A percentile compares a stretch with the other conserved stretches of the same genome.
These are phyloP conservation scores for Isotomurus palustris DNA, from an alignment of 2,888 invertebrate species.

Conservation along the genomic window DNA sequence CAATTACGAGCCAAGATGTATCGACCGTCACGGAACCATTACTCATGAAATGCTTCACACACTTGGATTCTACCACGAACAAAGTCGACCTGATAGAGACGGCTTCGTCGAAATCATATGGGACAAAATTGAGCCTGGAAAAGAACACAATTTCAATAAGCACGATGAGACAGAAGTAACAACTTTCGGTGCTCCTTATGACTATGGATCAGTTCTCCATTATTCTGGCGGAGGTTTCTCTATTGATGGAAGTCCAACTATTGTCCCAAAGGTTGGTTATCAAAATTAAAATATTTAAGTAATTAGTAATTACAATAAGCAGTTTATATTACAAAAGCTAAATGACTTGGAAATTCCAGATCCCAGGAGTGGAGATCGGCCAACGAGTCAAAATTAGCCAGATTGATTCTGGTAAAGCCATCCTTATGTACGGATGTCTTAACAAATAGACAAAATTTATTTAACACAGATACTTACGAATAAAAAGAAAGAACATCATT, in stretches of 20 bases:
- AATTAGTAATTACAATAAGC: background rate
- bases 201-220: slow-evolving; percentile 70
- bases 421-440: slow-evolving; percentile 44
- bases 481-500: too few species aligned
- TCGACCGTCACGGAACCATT: slow-evolving; percentile 41
- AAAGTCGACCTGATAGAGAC: slow-evolving; percentile 51
- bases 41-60: slow-evolving; percentile 52
- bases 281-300: background rate
- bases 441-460: background rate
- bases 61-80: slow-evolving; percentile 52
- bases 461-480: too few species aligned
- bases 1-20: slow-evolving; percentile 53
- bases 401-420: slow-evolving; percentile 45
- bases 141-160: slow-evolving; percentile 62
- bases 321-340: background rate
- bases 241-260: slow-evolving; percentile 62
- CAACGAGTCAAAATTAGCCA: slow-evolving; percentile 44
- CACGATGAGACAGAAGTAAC: slow-evolving; percentile 61
- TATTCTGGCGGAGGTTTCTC: slow-evolving; percentile 65
- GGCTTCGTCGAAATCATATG: slow-evolving; percentile 48
- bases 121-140: slow-evolving; percentile 48
- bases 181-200: slow-evolving; percentile 64
- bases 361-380: slow-evolving; percentile 44
- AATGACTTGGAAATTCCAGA: slow-evolving; percentile 13
- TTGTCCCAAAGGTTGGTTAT: slow-evolving; percentile 57